Percentiles rank a stretch among this genome's conserved stretches.
Evolutionary conservation across 35 echinoderm and acorn worm genomes (phyloP).

Genomic region (Ophiothrix spiculata): DNA sequence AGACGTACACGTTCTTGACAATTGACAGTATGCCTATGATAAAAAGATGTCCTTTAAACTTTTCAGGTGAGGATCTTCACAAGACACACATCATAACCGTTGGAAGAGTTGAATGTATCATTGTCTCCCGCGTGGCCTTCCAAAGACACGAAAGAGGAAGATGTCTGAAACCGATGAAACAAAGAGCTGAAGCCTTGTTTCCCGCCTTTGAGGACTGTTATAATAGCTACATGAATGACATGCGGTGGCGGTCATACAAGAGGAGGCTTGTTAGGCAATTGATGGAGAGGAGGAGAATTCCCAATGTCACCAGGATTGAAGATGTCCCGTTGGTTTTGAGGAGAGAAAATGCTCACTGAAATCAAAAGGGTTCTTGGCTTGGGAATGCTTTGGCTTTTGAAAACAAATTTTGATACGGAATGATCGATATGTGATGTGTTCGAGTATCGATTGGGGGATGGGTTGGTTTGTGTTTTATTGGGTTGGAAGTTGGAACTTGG

Average conservation of each 20-base stretch:
- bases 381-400: no score
- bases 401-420: no score
- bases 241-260: constrained; percentile 83
- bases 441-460: no score
- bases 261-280: constrained; percentile 63
- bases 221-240: constrained; percentile 59
- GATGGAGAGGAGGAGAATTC: constrained; percentile 43
- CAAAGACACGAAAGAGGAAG: constrained; percentile 70
- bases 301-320: constrained; percentile 56
- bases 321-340: constrained; percentile 58
- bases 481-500: no score
- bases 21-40: no score
- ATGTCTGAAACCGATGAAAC: constrained; percentile 62
- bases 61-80: constrained; percentile 82
- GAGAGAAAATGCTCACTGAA: constrained; percentile 5
- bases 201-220: constrained; percentile 76
- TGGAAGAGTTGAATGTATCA: constrained; percentile 77
- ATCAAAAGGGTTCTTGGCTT: background rate
- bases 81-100: constrained; percentile 72
- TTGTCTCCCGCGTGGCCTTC: constrained; percentile 75
- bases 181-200: constrained; percentile 30
- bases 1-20: no score
- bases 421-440: no score
- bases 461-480: no score
- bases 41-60: background rate